Evolutionary conservation across 2,797 vertebrate genomes (phyloP), one percentile per base, ranked within the genome.

Genomic region (Ceyx erithaca): DNA sequence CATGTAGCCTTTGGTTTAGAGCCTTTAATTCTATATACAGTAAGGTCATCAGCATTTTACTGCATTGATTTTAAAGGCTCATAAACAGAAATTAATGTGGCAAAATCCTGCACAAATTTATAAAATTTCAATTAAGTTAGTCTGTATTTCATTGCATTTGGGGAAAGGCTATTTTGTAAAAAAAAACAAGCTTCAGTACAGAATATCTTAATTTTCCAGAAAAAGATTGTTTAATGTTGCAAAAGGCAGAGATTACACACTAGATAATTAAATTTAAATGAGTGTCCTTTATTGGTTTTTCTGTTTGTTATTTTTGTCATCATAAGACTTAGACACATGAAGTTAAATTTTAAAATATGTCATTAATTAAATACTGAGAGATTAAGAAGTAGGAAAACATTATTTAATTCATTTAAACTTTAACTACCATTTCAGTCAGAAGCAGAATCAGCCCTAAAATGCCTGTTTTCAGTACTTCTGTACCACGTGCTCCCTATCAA

Each of bases 51-150:
- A 61, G 37, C 26, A 46, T 64, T 96, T 96, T 66, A 68, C 67
- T 85, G 17, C 61, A 66, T 70, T 83, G 35, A 92, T 82, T 87
- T 66, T 87, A 90, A 64, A 75, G 69, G n/a, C 40, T 87, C 46
- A 81, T 48, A 85, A 92, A 57, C 11, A 62, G 70, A 7, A 92
- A 86, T 49, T 69, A 71, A 61, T 54, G 35, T 46, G 22, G 89
- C 21, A 80, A 87, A 87, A 15, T 89, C 80, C 68, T 51, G 19
- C 33, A 64, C 69, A 89, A 89, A 35, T 86, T 94, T 2, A 93
- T 45, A 11, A 87, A 68, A 83, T 85, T 92, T 58, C 86, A 61
- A 55, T 89, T 57, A 94, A 92, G 28, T 77, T 54, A 85, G 9
- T 54, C 46, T 70, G 7, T 43, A 70, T 16, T 88, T 75, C 14